Conservation (phyloP, 2,888 invertebrate genomes). For the Rhogogaster chlorosoma region DNA sequence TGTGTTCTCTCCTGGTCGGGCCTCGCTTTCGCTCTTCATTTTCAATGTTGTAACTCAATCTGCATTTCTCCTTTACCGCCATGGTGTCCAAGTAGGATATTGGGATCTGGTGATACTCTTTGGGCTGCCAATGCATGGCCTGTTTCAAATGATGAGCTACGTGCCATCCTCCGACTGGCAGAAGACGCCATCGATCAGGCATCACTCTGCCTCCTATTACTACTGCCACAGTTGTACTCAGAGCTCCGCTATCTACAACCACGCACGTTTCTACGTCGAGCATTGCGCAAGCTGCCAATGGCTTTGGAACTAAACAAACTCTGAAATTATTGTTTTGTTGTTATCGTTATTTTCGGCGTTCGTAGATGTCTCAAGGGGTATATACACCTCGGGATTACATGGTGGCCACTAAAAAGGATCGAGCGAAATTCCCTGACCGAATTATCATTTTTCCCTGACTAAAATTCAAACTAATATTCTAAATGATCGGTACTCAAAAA, state of each 20-base stretch:
- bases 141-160: slow-evolving; percentile 76
- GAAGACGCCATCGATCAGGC: slow-evolving; percentile 72
- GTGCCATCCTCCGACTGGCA: slow-evolving; percentile 77
- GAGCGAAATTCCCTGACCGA: too few species aligned
- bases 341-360: neutral
- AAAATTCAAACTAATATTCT: too few species aligned
- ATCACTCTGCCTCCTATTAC: slow-evolving; percentile 76
- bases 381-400: neutral
- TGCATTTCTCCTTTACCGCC: slow-evolving; percentile 75
- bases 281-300: slow-evolving; percentile 76
- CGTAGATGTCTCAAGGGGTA: neutral
- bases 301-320: slow-evolving; percentile 76
- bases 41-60: slow-evolving; percentile 75
- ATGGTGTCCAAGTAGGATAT: slow-evolving; percentile 75
- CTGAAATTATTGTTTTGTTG: slow-evolving; percentile 59
- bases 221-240: slow-evolving; percentile 77
- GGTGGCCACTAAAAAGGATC: too few species aligned
- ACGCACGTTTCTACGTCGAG: slow-evolving; percentile 76
- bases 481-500: too few species aligned
- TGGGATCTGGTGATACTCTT: slow-evolving; percentile 75
- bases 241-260: slow-evolving; percentile 77
- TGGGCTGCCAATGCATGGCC: slow-evolving; percentile 75
- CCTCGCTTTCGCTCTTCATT: slow-evolving; percentile 70
- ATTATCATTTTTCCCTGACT: too few species aligned
- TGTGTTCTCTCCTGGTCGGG: slow-evolving; percentile 69